Percentiles rank a stretch among this genome's conserved stretches.
Evolutionary conservation across 2,113 vertebrate genomes (phyloP).

Genomic region (Ornithorhynchus anatinus): DNA sequence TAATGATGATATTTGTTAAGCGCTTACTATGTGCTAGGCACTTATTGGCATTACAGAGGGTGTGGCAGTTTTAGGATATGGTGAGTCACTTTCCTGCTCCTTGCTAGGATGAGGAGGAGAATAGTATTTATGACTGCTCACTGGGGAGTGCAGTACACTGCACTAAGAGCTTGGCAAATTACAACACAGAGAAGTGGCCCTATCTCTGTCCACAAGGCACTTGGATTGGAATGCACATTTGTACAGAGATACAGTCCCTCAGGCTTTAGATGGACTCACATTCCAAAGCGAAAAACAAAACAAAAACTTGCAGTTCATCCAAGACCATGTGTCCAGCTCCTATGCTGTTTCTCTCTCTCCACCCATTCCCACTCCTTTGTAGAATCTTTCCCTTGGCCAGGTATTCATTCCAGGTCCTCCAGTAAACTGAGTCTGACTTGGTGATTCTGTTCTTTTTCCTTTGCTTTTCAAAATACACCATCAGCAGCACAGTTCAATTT

Average conservation of each 20-base stretch:
- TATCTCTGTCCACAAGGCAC: too few relatives aligned
- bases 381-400: background rate
- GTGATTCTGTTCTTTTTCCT: background rate
- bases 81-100: too few relatives aligned
- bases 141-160: too few relatives aligned
- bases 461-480: background rate
- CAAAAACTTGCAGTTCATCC: background rate
- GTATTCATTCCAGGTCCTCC: background rate
- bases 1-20: too few relatives aligned
- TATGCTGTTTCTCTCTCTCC: background rate
- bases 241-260: slow-evolving; percentile 1
- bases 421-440: background rate
- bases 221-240: too few relatives aligned
- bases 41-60: too few relatives aligned
- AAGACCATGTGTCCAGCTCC: background rate
- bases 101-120: background rate
- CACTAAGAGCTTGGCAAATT: slow-evolving; percentile 4
- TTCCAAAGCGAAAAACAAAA: background rate
- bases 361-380: background rate
- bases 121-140: too few relatives aligned
- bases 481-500: background rate
- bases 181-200: too few relatives aligned
- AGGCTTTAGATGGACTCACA: background rate
- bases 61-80: too few relatives aligned
- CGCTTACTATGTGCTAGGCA: too few relatives aligned